phyloP scores from a whole-genome alignment of 2,888 invertebrate genomes.

The Lasioglossum figueresi region DNA sequence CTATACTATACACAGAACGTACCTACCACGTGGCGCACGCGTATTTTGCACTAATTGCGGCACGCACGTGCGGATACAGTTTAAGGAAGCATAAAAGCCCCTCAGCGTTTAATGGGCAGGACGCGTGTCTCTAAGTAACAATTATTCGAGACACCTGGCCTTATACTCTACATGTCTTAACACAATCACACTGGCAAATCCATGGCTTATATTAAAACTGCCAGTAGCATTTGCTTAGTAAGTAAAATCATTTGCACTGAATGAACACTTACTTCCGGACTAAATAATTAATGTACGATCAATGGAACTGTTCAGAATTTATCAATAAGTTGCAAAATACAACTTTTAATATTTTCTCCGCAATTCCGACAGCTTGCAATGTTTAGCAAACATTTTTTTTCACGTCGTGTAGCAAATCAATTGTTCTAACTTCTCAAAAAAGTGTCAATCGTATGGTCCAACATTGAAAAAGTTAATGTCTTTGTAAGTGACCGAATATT shows the following conservation, averaged over 20 bases:
- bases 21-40: conserved; percentile 56
- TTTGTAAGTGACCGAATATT: no score
- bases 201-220: not conserved
- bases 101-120: conserved; percentile 47
- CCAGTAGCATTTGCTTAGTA: not conserved
- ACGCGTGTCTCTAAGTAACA: conserved; percentile 48
- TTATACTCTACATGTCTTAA: conserved; percentile 3
- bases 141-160: conserved; percentile 52
- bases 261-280: not conserved
- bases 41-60: conserved; percentile 62
- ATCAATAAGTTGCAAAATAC: no score
- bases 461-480: no score
- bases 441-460: no score
- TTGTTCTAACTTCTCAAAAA: no score
- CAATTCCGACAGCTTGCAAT: no score
- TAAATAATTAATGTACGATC: not conserved
- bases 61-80: conserved; percentile 64
- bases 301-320: not conserved
- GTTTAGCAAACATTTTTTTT: no score
- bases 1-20: not conserved
- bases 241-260: not conserved
- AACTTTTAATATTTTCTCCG: no score
- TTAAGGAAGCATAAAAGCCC: conserved; percentile 56
- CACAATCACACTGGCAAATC: not conserved
- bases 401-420: no score